phyloP scores from a whole-genome alignment of 2,113 vertebrate genomes.

The Odontophorus gujanensis region DNA sequence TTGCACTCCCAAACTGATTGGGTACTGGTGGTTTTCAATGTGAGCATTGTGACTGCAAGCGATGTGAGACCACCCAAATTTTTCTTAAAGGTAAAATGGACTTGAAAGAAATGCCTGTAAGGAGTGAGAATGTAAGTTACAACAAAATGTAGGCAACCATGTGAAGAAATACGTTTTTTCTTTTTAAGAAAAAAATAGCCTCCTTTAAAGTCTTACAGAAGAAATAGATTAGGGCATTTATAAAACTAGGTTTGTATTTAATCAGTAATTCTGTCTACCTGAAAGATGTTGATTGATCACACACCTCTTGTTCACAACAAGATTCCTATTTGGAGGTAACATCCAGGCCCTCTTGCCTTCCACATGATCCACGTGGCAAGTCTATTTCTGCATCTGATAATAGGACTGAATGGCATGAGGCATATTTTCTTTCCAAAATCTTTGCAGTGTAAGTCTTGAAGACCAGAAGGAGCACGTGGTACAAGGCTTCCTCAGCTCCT shows the following conservation, averaged over 20 bases:
- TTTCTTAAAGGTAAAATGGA: neutral
- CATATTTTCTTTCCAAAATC: neutral
- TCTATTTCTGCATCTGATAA: neutral
- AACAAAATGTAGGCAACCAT: neutral
- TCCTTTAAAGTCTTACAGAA: neutral
- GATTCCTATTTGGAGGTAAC: neutral
- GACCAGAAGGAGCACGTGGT: neutral
- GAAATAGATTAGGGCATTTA: neutral
- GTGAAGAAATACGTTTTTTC: neutral
- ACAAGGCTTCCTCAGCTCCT: neutral
- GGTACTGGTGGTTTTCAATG: neutral
- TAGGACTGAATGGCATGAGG: neutral
- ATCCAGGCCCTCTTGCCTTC: neutral
- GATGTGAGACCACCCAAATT: neutral
- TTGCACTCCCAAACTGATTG: neutral
- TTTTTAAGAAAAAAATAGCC: neutral
- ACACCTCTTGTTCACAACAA: neutral
- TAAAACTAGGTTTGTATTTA: neutral
- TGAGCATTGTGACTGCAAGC: neutral
- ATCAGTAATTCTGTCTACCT: neutral
- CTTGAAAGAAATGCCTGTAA: neutral
- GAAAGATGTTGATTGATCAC: neutral
- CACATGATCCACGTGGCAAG: neutral
- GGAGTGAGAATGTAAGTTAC: neutral
- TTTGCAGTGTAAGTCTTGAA: neutral